Evolutionary conservation across 30 jellyfish, hydroid and myxozoan species (phyloP).

Genomic region (Turritopsis dohrnii): DNA sequence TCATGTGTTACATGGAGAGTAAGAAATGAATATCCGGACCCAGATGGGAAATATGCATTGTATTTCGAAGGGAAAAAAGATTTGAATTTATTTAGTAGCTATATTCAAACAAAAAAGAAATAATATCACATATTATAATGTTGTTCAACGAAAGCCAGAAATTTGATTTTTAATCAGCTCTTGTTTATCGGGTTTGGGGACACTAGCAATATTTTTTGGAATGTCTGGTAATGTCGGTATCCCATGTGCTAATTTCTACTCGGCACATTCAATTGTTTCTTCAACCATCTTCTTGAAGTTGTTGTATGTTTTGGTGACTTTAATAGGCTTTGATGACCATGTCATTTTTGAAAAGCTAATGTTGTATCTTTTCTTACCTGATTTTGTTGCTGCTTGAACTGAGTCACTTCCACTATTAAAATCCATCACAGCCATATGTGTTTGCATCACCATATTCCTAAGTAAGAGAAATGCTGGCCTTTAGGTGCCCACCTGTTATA

Average conservation of each 20-base stretch:
- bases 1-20: not conserved
- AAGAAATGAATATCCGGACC: not conserved
- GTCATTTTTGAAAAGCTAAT: not conserved
- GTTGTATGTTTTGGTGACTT: not conserved
- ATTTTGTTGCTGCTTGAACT: constrained; percentile 8
- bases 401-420: constrained; percentile 14
- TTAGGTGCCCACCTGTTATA: constrained; percentile 22
- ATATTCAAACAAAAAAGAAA: not conserved
- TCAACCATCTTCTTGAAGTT: not conserved
- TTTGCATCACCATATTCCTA: constrained; percentile 30
- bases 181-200: not conserved
- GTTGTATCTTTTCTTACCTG: constrained; percentile 20
- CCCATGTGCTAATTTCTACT: not conserved
- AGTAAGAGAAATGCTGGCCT: constrained; percentile 31
- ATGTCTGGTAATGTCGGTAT: not conserved
- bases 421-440: constrained; percentile 25
- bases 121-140: not conserved
- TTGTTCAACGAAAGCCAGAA: not conserved
- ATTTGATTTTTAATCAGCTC: not conserved
- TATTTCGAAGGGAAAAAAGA: not conserved
- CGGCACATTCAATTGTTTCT: not conserved
- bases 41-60: not conserved
- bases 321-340: constrained; percentile 23
- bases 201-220: not conserved
- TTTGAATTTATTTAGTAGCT: not conserved